Evolutionary conservation across 2,797 vertebrate species (phyloP).

Genomic region (Sebastes trivittatus): DNA sequence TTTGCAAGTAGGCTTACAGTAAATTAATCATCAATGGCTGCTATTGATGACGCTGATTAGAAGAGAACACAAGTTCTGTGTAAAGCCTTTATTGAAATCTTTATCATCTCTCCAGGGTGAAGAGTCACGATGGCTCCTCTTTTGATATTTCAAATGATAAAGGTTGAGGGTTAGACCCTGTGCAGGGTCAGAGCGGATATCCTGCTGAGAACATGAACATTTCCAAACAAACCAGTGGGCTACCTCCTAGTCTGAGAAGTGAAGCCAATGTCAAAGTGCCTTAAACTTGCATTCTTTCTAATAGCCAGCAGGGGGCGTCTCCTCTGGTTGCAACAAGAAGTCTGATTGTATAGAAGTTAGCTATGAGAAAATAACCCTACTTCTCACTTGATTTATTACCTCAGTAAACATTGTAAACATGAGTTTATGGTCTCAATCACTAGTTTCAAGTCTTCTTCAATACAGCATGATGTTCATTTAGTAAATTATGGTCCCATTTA

Average conservation of each 20-base stretch:
- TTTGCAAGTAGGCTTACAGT: neutral
- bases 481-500: too few relatives aligned
- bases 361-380: too few relatives aligned
- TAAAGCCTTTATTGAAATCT: neutral
- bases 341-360: neutral
- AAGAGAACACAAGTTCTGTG: neutral
- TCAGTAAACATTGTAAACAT: too few relatives aligned
- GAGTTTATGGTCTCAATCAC: too few relatives aligned
- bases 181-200: neutral
- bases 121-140: neutral
- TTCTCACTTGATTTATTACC: too few relatives aligned
- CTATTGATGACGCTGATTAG: neutral
- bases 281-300: neutral
- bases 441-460: too few relatives aligned
- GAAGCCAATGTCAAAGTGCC: neutral
- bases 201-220: neutral
- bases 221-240: neutral
- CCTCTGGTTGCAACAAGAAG: neutral
- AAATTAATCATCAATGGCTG: neutral
- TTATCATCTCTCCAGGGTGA: neutral
- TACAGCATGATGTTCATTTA: too few relatives aligned
- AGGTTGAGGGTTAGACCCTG: neutral
- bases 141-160: slow-evolving; percentile 14
- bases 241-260: neutral
- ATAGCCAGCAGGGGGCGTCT: neutral